Percentiles rank a stretch among this genome's conserved stretches.
These are phyloP conservation scores for Epirrhoe alternata DNA, from an alignment of 2,888 invertebrate species.

Conservation along the genomic window DNA sequence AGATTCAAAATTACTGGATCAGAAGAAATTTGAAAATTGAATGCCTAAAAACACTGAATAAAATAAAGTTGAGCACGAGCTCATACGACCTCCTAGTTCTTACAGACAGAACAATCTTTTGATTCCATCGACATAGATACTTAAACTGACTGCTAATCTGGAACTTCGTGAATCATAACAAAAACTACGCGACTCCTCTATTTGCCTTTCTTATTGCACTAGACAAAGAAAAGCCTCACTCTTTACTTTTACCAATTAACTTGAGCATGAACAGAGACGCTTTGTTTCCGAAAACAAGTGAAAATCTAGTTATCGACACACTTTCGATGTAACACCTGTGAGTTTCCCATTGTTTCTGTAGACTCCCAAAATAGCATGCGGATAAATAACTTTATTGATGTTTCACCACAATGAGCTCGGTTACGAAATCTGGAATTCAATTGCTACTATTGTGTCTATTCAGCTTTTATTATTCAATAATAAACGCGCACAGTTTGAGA, in stretches of 20 bases:
- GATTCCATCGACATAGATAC: neutral
- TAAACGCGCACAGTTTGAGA: neutral
- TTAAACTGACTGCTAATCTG: constrained; percentile 30
- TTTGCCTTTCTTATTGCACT: constrained; percentile 71
- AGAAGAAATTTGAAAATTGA: neutral
- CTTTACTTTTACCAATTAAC: constrained; percentile 83
- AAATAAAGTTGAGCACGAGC: too few species aligned
- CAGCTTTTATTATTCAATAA: neutral
- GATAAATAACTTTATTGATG: constrained; percentile 26
- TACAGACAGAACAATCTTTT: neutral
- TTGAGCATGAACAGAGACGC: constrained; percentile 62
- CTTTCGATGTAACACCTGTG: constrained; percentile 55
- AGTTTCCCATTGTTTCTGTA: constrained; percentile 45
- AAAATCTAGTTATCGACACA: constrained; percentile 72
- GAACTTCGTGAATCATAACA: constrained; percentile 59
- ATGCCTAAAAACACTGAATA: too few species aligned
- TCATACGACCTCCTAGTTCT: neutral
- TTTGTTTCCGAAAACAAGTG: constrained; percentile 79
- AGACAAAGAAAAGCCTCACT: constrained; percentile 74
- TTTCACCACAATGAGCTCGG: constrained; percentile 18
- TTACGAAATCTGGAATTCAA: constrained; percentile 27
- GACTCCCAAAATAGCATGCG: constrained; percentile 28
- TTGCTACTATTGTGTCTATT: constrained; percentile 8
- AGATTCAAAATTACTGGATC: neutral
- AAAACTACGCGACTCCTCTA: constrained; percentile 63